Evolutionary conservation across 2,888 invertebrate species (phyloP).

Genomic region (Lithophane ornitopus): DNA sequence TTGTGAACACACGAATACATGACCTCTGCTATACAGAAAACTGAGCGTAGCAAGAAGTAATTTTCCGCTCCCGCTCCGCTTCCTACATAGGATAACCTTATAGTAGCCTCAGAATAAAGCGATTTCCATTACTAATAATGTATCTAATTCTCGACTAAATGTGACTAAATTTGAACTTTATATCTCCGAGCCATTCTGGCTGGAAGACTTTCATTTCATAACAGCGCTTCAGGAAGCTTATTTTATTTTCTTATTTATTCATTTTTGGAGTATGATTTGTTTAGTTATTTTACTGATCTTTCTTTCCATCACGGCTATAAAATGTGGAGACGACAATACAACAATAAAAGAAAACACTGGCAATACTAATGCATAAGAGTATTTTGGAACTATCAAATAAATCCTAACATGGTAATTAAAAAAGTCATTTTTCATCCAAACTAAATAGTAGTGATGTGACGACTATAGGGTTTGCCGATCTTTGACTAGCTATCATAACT

Average conservation of each 20-base stretch:
- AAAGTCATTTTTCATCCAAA: no score
- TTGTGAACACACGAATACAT: constrained; percentile 16
- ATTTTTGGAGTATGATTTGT: constrained; percentile 1
- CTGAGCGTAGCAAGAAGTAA: neutral
- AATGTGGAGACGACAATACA: no score
- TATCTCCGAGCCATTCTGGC: constrained; percentile 30
- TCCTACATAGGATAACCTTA: constrained; percentile 2
- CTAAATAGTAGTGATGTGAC: no score
- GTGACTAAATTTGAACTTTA: constrained; percentile 56
- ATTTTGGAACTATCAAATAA: no score
- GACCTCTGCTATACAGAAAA: constrained; percentile 9
- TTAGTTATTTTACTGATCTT: constrained; percentile 2
- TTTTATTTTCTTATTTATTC: constrained; percentile 1
- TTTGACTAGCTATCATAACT: no score
- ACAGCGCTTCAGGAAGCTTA: constrained; percentile 40
- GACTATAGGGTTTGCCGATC: no score
- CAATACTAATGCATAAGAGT: no score
- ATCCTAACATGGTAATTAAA: no score
- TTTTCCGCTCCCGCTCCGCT: neutral
- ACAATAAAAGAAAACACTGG: no score
- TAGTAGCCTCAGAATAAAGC: constrained; percentile 39
- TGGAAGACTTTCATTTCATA: constrained; percentile 50
- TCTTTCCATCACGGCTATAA: no score
- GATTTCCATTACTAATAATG: constrained; percentile 29
- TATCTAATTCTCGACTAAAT: constrained; percentile 37